Evolutionary conservation across 2,888 invertebrate genomes (phyloP).

Genomic region (Adela reaumurella): DNA sequence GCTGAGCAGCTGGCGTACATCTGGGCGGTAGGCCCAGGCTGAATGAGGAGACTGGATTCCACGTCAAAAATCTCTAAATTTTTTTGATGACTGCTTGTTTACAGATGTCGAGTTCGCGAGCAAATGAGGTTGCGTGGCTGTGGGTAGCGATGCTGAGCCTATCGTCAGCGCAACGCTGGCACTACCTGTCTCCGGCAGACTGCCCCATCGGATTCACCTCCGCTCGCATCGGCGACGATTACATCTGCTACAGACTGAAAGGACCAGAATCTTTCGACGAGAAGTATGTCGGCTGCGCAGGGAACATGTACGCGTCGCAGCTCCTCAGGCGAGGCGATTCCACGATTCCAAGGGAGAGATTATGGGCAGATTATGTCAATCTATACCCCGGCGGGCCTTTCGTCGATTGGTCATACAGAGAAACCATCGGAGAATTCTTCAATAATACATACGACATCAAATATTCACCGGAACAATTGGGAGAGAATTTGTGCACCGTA

Average conservation of each 20-base stretch:
- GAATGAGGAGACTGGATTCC: no score
- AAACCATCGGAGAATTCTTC: conserved; percentile 23
- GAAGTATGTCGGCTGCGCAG: conserved; percentile 32
- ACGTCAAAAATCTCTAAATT: no score
- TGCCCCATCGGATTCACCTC: conserved; percentile 39
- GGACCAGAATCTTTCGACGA: conserved; percentile 33
- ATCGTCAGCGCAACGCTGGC: neutral
- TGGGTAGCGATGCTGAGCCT: neutral
- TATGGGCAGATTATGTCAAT: conserved; percentile 44
- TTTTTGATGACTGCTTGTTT: no score
- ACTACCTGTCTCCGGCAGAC: neutral
- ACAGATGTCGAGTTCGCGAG: no score
- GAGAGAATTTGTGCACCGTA: conserved; percentile 25
- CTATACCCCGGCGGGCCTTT: conserved; percentile 41
- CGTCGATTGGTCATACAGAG: conserved; percentile 34
- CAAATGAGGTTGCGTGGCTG: neutral
- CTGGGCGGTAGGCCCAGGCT: no score
- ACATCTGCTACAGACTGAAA: conserved; percentile 35
- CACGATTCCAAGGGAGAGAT: conserved; percentile 19
- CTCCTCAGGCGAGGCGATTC: conserved; percentile 26
- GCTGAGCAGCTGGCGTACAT: no score
- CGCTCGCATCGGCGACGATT: conserved; percentile 16
- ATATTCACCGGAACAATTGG: conserved; percentile 23
- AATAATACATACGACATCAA: conserved; percentile 22
- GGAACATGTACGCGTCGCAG: conserved; percentile 31